These are phyloP conservation scores for Periplaneta americana DNA, from an alignment of 1,140 invertebrate genomes.

Conservation along the genomic window DNA sequence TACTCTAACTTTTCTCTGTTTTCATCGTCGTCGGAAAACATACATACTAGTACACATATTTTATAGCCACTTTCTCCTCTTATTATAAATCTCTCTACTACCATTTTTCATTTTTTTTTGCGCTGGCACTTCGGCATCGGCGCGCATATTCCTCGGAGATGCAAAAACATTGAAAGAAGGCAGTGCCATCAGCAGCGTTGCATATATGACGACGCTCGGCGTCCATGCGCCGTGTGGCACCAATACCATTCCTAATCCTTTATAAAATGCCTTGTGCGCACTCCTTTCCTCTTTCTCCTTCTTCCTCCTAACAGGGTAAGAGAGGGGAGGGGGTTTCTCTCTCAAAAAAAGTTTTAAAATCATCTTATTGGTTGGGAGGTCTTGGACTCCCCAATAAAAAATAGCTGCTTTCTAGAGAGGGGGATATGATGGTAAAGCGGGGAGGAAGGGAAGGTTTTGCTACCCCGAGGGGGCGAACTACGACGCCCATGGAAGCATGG, in stretches of 20 bases:
- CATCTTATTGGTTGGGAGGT: constrained; percentile 9
- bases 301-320: neutral
- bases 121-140: neutral
- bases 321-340: neutral
- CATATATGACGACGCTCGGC: neutral
- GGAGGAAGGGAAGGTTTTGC: neutral
- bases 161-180: constrained; percentile 3
- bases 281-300: neutral
- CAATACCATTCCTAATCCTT: constrained; percentile 5
- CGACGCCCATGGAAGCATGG: neutral
- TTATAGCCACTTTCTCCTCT: neutral
- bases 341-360: constrained; percentile 10
- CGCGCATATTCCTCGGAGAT: neutral
- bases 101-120: neutral
- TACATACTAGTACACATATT: neutral
- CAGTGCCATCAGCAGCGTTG: neutral
- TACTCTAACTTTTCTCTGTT: neutral
- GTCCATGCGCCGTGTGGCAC: constrained; percentile 8
- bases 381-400: constrained; percentile 3
- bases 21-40: neutral
- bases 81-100: neutral
- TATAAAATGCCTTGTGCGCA: constrained; percentile 2
- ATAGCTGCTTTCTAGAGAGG: neutral
- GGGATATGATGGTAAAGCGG: neutral
- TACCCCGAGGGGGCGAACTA: neutral